Evolutionary conservation across 2,888 invertebrate genomes (phyloP), one percentile per base, ranked within the genome.

Genomic region (Carcina quercana): DNA sequence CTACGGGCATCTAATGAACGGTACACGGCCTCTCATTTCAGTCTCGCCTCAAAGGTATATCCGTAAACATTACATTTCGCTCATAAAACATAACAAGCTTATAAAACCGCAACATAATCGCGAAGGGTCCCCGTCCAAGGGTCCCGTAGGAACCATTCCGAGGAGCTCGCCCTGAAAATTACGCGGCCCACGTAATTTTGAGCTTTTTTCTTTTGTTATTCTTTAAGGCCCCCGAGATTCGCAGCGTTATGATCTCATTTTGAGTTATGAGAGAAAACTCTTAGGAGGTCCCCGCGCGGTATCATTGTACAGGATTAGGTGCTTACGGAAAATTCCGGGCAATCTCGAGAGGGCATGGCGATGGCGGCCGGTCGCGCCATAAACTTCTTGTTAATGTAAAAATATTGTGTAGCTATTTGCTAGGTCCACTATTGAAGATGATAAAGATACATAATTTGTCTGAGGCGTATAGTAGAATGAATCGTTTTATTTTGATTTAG

Each of bases 171-270:
- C 80, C 74, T 66, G 62, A 74, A 82, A 82, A 82, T 82, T 82
- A 82, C 80, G 68, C 68, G 74, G 57, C 67, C 71, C 63, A 55
- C 69, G 76, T 82, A 82, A 82, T 82, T 78, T 74, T 74, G 70
- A 70, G 68, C 67, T 64, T 76, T 72, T 74, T 78, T 66, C 75
- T 72, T 73, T 79, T 79, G 75, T 79, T 78, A 78, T 80, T 74
- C 76, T 73, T 75, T 68, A 67, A 67, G 64, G 62, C 68, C 76
- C 71, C 61, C 59, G 80, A 75, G 79, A 68, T 69, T 73, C 62
- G 70, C 70, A 67, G 73, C 70, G 76, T 78, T 80, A 82, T 78
- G 78, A 80, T 80, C 79, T 78, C 80, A 79, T 80, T 80, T 75
- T 78, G 71, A 80, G 78, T 78, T 79, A 80, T 74, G 75, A 74